These are phyloP conservation scores for Synergus umbraculus DNA, from an alignment of 2,888 invertebrate species.

Conservation along the genomic window DNA sequence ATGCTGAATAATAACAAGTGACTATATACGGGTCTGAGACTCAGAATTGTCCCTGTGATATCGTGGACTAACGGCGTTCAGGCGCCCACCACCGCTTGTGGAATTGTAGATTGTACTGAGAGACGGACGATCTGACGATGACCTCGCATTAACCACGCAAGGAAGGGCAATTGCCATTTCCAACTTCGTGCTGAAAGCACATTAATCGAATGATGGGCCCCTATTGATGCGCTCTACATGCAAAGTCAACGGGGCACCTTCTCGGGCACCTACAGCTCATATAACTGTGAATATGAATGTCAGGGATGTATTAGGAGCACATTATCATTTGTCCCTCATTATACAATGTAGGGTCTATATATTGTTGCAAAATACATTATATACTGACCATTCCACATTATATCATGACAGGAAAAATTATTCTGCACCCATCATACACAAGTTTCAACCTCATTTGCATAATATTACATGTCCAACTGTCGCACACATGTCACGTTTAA, in stretches of 20 bases:
- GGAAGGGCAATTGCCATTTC: slow-evolving; percentile 20
- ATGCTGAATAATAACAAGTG: neutral
- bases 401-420: too few relatives aligned
- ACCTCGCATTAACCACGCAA: slow-evolving; percentile 24
- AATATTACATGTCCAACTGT: too few relatives aligned
- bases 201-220: slow-evolving; percentile 33
- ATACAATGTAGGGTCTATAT: too few relatives aligned
- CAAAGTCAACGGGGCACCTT: slow-evolving; percentile 13
- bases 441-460: too few relatives aligned
- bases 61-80: slow-evolving; percentile 2
- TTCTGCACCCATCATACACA: too few relatives aligned
- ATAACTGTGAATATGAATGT: slow-evolving; percentile 13
- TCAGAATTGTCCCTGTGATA: slow-evolving; percentile 6
- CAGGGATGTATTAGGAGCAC: neutral
- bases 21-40: neutral
- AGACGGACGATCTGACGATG: slow-evolving; percentile 30
- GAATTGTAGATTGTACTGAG: slow-evolving; percentile 4
- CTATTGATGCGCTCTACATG: slow-evolving; percentile 2
- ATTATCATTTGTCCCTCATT: neutral
- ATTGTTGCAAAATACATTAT: too few relatives aligned
- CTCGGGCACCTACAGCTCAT: neutral
- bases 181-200: slow-evolving; percentile 24
- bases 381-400: too few relatives aligned
- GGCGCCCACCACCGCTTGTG: slow-evolving; percentile 10
- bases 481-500: too few relatives aligned